Percentiles rank a stretch among this genome's conserved stretches.
phyloP scores from a whole-genome alignment of 2,797 vertebrate species.

The Threskiornis aethiopicus region DNA sequence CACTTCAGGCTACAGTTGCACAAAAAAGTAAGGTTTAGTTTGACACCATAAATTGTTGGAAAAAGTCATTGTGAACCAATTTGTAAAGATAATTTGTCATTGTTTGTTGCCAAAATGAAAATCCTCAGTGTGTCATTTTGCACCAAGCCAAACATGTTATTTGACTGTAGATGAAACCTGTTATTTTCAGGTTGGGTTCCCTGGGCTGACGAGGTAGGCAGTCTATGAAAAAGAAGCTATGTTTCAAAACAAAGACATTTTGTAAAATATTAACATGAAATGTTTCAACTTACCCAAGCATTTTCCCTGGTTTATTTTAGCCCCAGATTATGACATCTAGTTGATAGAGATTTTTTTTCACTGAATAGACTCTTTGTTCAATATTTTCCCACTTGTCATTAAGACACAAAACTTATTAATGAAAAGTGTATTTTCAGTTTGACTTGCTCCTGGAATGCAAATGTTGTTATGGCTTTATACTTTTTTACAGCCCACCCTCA shows the following conservation, averaged over 20 bases:
- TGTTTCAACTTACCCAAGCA: slow-evolving; percentile 21
- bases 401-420: background rate
- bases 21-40: background rate
- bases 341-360: background rate
- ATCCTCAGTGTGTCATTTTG: background rate
- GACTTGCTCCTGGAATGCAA: background rate
- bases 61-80: background rate
- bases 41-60: background rate
- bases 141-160: background rate
- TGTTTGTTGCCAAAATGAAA: background rate
- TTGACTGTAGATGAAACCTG: background rate
- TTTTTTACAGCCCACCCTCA: background rate
- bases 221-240: background rate
- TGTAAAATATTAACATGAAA: slow-evolving; percentile 32
- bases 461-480: background rate
- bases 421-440: background rate
- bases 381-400: background rate
- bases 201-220: background rate
- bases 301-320: background rate
- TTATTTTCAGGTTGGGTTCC: background rate
- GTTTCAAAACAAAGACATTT: background rate
- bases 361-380: background rate
- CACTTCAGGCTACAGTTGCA: background rate
- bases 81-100: background rate
- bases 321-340: background rate